phyloP scores from a whole-genome alignment of 2,113 vertebrate genomes.

The Microcebus tavaratra region DNA sequence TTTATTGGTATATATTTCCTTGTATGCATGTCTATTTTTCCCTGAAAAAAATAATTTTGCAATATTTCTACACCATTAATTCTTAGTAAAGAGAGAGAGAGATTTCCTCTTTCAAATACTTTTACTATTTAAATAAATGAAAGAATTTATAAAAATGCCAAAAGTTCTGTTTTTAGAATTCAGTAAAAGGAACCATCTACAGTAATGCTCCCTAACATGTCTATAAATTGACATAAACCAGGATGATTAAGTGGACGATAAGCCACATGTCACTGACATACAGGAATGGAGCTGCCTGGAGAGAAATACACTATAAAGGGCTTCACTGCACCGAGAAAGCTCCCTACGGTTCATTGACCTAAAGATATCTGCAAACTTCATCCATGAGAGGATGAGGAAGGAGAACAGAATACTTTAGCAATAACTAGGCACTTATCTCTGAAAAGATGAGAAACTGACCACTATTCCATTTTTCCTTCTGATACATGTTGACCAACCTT shows the following conservation, averaged over 20 bases:
- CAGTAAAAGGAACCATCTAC: neutral
- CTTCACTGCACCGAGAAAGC: neutral
- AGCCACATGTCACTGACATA: neutral
- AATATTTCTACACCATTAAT: neutral
- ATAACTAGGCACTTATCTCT: neutral
- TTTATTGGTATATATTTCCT: neutral
- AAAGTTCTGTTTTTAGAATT: neutral
- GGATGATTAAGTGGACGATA: slow-evolving; percentile 7
- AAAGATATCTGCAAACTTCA: neutral
- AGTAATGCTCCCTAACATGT: neutral
- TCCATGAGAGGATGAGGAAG: neutral
- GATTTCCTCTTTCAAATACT: neutral
- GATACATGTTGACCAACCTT: neutral
- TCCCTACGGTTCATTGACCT: slow-evolving; percentile 10
- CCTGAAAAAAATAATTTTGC: neutral
- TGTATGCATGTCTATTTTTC: neutral
- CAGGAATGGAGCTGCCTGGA: neutral
- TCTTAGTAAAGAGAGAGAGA: neutral
- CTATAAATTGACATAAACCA: slow-evolving; percentile 2
- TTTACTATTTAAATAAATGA: neutral
- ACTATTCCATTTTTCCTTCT: neutral
- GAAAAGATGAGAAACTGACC: neutral
- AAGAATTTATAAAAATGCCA: neutral
- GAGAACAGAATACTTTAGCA: neutral
- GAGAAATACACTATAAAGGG: neutral